These are phyloP conservation scores for Eriosoma lanigerum DNA, from an alignment of 1,140 invertebrate species.

Conservation along the genomic window DNA sequence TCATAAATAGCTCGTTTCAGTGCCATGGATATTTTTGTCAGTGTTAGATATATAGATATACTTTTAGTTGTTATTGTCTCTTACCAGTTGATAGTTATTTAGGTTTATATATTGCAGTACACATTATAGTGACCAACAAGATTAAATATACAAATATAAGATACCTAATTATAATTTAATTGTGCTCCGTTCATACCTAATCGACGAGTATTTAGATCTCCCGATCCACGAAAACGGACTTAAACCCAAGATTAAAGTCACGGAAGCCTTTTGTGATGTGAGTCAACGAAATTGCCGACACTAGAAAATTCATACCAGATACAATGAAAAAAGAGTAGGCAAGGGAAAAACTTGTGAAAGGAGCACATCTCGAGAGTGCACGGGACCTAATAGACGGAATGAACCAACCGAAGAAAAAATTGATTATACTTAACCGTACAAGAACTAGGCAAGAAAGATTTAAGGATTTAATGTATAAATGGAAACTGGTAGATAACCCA, in stretches of 20 bases:
- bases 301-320: conserved; percentile 36
- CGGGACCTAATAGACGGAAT: conserved; percentile 10
- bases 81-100: too few relatives aligned
- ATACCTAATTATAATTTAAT: too few relatives aligned
- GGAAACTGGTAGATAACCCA: conserved; percentile 4
- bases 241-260: conserved; percentile 35
- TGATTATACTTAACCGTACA: conserved; percentile 2
- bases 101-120: too few relatives aligned
- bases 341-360: conserved; percentile 2
- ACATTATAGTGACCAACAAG: too few relatives aligned
- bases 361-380: conserved; percentile 2
- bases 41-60: too few relatives aligned
- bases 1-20: too few relatives aligned
- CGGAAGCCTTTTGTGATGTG: conserved; percentile 31
- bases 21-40: too few relatives aligned
- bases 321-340: background rate
- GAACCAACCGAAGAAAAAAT: conserved; percentile 8
- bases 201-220: conserved; percentile 7
- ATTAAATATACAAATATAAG: too few relatives aligned
- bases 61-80: too few relatives aligned
- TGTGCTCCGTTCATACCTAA: background rate
- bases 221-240: conserved; percentile 21
- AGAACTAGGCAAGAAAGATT: background rate
- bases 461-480: conserved; percentile 17
- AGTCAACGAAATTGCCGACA: conserved; percentile 18